A percentile compares a stretch with the other conserved stretches of the same genome.
These are phyloP conservation scores for Caenorhabditis latens DNA, from an alignment of 1,140 invertebrate species.

Conservation along the genomic window DNA sequence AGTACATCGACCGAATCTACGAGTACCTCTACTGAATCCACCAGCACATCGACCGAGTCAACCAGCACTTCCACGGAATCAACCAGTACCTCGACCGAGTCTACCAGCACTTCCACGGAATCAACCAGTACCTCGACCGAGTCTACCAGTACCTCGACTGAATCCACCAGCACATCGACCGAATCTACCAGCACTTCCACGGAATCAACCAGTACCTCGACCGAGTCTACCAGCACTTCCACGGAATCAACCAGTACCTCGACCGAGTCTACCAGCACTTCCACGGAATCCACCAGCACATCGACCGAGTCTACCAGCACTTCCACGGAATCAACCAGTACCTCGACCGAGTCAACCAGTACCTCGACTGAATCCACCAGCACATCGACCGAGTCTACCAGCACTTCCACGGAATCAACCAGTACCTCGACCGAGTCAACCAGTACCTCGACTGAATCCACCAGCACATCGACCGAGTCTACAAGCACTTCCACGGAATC, in stretches of 20 bases:
- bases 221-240: not conserved
- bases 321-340: not conserved
- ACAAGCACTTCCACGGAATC: not conserved
- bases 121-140: constrained; percentile 17
- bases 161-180: not conserved
- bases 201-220: not conserved
- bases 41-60: constrained; percentile 4
- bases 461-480: not conserved
- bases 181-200: constrained; percentile 3
- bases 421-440: not conserved
- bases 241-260: not conserved
- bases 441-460: not conserved
- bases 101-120: constrained; percentile 1
- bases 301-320: not conserved
- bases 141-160: not conserved
- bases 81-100: not conserved
- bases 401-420: not conserved
- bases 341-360: not conserved
- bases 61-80: constrained; percentile 13
- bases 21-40: constrained; percentile 5
- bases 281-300: not conserved
- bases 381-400: not conserved
- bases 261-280: not conserved
- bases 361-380: not conserved
- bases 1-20: constrained; percentile 3